Evolutionary conservation across 2,888 invertebrate species (phyloP), one percentile per base, ranked within the genome.

Genomic region (Ariolimax columbianus): DNA sequence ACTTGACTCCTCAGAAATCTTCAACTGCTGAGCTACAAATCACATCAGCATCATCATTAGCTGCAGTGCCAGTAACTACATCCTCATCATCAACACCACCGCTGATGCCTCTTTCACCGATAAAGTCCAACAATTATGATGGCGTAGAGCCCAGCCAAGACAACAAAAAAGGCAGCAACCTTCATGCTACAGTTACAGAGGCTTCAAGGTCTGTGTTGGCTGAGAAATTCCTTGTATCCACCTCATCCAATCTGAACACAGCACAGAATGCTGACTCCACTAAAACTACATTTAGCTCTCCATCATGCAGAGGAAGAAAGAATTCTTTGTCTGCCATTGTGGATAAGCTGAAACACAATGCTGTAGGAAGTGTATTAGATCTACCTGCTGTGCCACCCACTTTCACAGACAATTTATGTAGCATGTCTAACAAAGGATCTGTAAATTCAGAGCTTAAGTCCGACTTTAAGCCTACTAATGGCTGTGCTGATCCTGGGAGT

Each of bases 321-420:
- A 91, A 91, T 38, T 93, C 93, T 9, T 88, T 94, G 68, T 92
- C 92, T 59, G 93, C 97, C 33, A 97, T 98, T 26, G 97, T 98
- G 90, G 97, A 97, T 92, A 97, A 97, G 93, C 94, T 98, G 40
- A 89, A 83, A 47, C 79, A 84, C 11, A 82, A 84, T 68, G 84
- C 85, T 3, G 82, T 63, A 17, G 83, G 73, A 1, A 59, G 68
- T 43, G 73, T 66, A 33, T 36, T 82, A 3, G 83, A 78, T 47
- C 7, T 55, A 7, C 70, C 77, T n/a, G 77, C 30, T 38, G 70
- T 36, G 6, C 11, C 43, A n/a, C 0, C 66, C 0, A 40, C 47
- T 30, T 30, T 72, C 33, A 70, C 66, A 33, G 80, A 66, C 7
- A 36, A 51, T 63, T 38, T 26, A 17, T 70, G n/a, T n/a, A 33